Conservation (phyloP, 2,797 vertebrate genomes). For the Poecile montanus region DNA sequence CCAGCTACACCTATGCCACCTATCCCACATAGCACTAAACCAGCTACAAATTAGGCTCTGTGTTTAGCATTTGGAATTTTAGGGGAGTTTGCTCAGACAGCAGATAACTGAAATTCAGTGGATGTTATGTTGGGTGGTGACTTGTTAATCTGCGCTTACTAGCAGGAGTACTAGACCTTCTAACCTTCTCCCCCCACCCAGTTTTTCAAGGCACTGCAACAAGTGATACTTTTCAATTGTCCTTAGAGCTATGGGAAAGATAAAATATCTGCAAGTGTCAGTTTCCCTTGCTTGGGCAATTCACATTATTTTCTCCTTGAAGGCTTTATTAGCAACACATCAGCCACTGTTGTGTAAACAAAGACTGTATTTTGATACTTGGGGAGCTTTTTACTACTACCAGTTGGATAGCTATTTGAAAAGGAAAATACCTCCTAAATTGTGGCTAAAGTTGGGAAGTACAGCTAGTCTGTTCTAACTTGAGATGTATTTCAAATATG, state of each 20-base stretch:
- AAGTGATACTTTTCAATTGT: constrained; percentile 1
- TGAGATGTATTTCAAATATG: not conserved
- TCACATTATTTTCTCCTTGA: constrained; percentile 22
- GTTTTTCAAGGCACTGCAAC: not conserved
- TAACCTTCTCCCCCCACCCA: not conserved
- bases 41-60: not conserved
- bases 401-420: not conserved
- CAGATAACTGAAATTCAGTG: constrained; percentile 20
- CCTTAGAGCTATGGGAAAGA: not conserved
- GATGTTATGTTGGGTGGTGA: not conserved
- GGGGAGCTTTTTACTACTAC: not conserved
- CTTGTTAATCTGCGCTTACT: constrained; percentile 29
- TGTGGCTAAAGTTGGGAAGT: not conserved
- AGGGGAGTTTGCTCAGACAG: not conserved
- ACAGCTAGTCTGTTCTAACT: not conserved
- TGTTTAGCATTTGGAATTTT: not conserved
- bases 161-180: not conserved
- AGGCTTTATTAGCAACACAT: constrained; percentile 29
- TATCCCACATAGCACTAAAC: constrained; percentile 12
- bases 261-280: not conserved
- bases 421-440: constrained; percentile 1
- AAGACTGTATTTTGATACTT: not conserved
- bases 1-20: not conserved
- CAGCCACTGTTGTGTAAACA: not conserved
- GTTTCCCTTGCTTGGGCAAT: not conserved